Base-by-base conservation (phyloP, 2,797 vertebrate species). In the Scolopax rusticola region DNA sequence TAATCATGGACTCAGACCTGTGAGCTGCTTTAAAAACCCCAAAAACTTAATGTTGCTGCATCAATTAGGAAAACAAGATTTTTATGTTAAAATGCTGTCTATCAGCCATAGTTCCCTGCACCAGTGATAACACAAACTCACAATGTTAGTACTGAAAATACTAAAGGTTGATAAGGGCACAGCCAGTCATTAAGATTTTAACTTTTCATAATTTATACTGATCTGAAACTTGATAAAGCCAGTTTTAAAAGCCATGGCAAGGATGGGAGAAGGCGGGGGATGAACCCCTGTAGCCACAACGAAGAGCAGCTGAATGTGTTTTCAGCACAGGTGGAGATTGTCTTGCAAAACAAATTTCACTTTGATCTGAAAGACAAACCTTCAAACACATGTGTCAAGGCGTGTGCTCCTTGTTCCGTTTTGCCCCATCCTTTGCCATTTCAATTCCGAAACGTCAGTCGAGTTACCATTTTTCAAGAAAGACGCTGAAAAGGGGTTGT, bases 351-450 rank as follows among this genome's bases (percentile, higher is more conserved):
- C 11, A 56, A 73, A 33, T 33, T 80, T 15, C 24, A 16, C n/a
- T 1, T 19, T 1, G 75, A 54, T 15, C 30, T 4, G 48, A 59
- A 73, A 32, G 36, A 9, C 51, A 40, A 41, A 30, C 50, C 78
- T 54, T 24, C 59, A 12, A 11, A 33, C 1, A 1, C 1, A 18
- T 0, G 2, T 11, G n/a, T 4, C 74, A 32, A 32, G 30, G 5
- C 0, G 0, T 6, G 1, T 1, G 1, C 21, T 53, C 41, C 51
- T 11, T 2, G 3, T 5, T n/a, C 40, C 3, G 3, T 8, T 33
- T 5, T 23, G 59, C 78, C 59, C 70, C 77, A 15, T 2, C 60
- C 17, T 12, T 43, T 11, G 45, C 45, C 67, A 40, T 50, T 82
- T 30, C 70, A 3, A 12, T 9, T 8, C 4, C 20, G 32, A 84